These are phyloP conservation scores for Hydrotaea diabolus DNA, from an alignment of 2,888 invertebrate species.

Conservation along the genomic window DNA sequence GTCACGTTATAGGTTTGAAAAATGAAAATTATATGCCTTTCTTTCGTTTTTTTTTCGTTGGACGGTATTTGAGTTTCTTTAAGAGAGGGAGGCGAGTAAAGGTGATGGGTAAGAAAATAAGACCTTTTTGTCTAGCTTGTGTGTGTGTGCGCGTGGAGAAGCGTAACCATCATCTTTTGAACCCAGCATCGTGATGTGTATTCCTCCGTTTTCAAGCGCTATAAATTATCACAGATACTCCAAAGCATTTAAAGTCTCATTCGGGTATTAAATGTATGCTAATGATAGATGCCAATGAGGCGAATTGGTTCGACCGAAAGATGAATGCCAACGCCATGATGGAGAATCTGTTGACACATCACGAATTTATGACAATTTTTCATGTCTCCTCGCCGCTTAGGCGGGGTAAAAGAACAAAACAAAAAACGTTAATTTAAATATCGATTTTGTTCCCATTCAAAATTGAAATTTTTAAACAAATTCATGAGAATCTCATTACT, in stretches of 20 bases:
- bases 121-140: neutral
- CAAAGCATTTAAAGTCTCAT: constrained; percentile 50
- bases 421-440: constrained; percentile 28
- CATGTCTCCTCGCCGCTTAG: neutral
- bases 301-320: neutral
- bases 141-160: neutral
- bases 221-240: constrained; percentile 51
- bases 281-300: constrained; percentile 28
- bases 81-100: neutral
- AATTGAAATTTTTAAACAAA: constrained; percentile 24
- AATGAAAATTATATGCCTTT: constrained; percentile 37
- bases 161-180: constrained; percentile 25
- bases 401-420: no score
- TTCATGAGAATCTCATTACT: constrained; percentile 38
- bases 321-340: neutral
- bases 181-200: neutral
- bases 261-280: constrained; percentile 47
- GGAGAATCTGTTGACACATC: constrained; percentile 48
- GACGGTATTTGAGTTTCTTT: neutral
- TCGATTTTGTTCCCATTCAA: constrained; percentile 18
- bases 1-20: constrained; percentile 62
- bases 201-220: neutral
- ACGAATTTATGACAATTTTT: constrained; percentile 59
- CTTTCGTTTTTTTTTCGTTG: neutral
- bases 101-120: neutral